These are phyloP conservation scores for Anser brachyrhynchus DNA, from an alignment of 2,113 vertebrate genomes.

Conservation along the genomic window DNA sequence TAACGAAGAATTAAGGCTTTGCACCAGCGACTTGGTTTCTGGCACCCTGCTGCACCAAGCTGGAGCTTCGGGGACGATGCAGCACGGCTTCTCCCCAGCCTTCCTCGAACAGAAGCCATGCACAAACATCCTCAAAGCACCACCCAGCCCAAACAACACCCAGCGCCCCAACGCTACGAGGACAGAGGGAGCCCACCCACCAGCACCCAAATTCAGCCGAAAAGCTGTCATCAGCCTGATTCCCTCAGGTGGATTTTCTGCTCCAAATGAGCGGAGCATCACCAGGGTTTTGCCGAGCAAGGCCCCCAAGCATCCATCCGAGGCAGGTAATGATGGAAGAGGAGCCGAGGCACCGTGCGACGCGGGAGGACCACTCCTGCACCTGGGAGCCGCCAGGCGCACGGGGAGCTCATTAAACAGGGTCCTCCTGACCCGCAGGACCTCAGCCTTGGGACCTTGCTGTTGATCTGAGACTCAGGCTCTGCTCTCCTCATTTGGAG, in stretches of 20 bases:
- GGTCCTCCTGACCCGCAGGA: slow-evolving; percentile 47
- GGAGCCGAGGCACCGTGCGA: background rate
- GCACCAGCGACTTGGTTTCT: slow-evolving; percentile 9
- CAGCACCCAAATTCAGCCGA: background rate
- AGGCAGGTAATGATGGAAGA: slow-evolving; percentile 11
- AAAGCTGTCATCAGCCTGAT: background rate
- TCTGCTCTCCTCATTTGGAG: slow-evolving; percentile 57
- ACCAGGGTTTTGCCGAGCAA: background rate
- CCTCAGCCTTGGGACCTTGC: slow-evolving; percentile 50
- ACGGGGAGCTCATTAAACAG: slow-evolving; percentile 61
- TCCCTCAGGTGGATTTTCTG: background rate
- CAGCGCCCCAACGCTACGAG: background rate
- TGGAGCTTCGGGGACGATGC: fast-evolving
- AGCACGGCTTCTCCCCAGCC: background rate
- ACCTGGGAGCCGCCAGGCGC: background rate
- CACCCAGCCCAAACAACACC: background rate
- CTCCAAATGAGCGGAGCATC: background rate
- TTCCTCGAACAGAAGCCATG: background rate
- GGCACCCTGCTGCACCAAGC: background rate
- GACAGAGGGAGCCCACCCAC: background rate
- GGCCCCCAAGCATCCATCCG: background rate
- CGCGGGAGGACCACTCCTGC: background rate
- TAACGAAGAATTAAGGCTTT: background rate
- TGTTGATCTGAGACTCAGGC: slow-evolving; percentile 49
- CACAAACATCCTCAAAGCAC: background rate